phyloP scores from a whole-genome alignment of 2,888 invertebrate genomes.

The Drosophila incognita region DNA sequence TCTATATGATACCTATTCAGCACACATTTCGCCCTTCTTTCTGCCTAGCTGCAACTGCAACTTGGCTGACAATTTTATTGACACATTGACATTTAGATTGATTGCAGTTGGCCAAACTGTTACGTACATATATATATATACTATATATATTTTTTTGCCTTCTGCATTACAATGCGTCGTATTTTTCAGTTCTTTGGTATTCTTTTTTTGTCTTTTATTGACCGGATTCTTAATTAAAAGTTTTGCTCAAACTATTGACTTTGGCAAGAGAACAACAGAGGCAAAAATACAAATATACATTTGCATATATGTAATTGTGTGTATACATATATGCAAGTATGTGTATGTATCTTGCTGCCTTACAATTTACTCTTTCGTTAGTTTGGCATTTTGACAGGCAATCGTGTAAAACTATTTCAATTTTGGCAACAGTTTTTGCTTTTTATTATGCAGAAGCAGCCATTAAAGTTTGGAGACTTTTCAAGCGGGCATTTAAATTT shows the following conservation, averaged over 20 bases:
- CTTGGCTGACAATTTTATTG: constrained; percentile 75
- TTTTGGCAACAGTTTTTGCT: constrained; percentile 49
- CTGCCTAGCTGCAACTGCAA: constrained; percentile 43
- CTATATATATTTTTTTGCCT: constrained; percentile 2
- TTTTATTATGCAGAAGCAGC: constrained; percentile 25
- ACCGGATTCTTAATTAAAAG: constrained; percentile 70
- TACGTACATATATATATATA: constrained; percentile 3
- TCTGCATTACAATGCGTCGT: constrained; percentile 47
- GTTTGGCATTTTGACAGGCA: constrained; percentile 48
- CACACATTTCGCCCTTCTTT: not conserved
- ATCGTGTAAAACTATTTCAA: constrained; percentile 70
- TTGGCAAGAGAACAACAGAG: constrained; percentile 29
- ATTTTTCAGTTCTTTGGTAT: constrained; percentile 10
- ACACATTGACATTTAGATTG: constrained; percentile 76
- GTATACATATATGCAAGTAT: not conserved
- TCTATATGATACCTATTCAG: not conserved
- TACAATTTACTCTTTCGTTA: constrained; percentile 45
- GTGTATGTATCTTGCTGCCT: constrained; percentile 18
- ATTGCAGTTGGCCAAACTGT: constrained; percentile 67
- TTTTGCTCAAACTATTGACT: constrained; percentile 59
- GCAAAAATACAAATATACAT: constrained; percentile 8
- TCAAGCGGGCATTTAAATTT: not conserved
- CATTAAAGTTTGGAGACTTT: constrained; percentile 12
- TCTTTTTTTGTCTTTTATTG: constrained; percentile 14
- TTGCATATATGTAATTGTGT: constrained; percentile 14